Conservation (phyloP, 2,113 vertebrate genomes). For the Xiphorhynchus elegans region DNA sequence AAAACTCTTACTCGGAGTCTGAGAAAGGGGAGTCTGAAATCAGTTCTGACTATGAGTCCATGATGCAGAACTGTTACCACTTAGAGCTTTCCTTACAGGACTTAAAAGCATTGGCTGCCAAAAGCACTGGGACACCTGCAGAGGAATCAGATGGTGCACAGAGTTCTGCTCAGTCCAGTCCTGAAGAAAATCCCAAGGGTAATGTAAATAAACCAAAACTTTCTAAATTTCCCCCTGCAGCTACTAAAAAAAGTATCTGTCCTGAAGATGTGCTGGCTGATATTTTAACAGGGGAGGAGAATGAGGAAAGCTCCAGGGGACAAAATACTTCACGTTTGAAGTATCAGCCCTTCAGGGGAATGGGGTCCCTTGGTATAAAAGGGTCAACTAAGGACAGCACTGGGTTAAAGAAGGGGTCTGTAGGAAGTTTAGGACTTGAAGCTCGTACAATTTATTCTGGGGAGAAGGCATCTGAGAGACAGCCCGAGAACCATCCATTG, state of each 20-base stretch:
- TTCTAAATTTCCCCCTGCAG: background rate
- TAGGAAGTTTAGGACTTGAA: background rate
- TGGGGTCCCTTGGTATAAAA: conserved; percentile 67
- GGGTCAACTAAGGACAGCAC: background rate
- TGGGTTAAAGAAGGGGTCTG: background rate
- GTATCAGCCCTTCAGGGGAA: conserved; percentile 84
- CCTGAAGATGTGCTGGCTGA: conserved; percentile 86
- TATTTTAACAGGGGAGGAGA: conserved; percentile 77
- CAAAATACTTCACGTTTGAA: background rate
- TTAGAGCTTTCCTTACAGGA: conserved; percentile 84
- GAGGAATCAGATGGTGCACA: background rate
- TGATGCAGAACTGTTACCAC: conserved; percentile 81
- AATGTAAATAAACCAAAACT: background rate
- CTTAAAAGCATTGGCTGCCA: conserved; percentile 77
- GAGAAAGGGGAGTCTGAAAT: conserved; percentile 52
- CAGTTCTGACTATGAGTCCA: conserved; percentile 82
- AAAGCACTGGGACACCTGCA: background rate
- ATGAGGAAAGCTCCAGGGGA: conserved; percentile 54
- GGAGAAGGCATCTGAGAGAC: background rate
- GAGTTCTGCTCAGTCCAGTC: background rate
- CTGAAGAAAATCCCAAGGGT: background rate
- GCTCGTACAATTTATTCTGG: background rate
- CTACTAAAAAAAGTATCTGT: conserved; percentile 51
- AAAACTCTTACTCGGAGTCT: conserved; percentile 42
- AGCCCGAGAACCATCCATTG: background rate